Conservation (phyloP, 2,888 invertebrate species). For the Darwinula stevensoni region DNA sequence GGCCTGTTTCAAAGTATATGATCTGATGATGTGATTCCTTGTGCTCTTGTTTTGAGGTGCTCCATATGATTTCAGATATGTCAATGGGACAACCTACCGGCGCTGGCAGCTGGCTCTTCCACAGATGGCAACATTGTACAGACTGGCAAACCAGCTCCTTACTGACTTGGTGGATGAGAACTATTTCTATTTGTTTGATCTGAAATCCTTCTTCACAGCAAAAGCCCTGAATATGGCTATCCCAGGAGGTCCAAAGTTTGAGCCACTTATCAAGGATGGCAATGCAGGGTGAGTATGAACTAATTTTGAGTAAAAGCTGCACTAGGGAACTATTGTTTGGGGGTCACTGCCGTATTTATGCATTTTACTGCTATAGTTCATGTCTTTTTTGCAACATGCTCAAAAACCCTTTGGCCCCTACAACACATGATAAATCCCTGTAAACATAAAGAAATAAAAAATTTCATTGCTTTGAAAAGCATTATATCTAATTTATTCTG, state of each 20-base stretch:
- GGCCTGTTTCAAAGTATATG: not conserved
- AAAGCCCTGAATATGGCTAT: conserved; percentile 99
- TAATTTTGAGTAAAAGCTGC: no score
- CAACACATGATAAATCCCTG: no score
- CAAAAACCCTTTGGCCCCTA: no score
- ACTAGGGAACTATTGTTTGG: not conserved
- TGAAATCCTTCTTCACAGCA: conserved; percentile 97
- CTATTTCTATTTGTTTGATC: conserved; percentile 95
- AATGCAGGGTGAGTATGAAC: conserved; percentile 53
- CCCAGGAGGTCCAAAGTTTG: conserved; percentile 98
- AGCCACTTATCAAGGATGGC: conserved; percentile 91
- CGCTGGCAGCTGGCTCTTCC: conserved; percentile 87
- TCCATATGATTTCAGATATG: conserved; percentile 29
- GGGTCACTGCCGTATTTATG: not conserved
- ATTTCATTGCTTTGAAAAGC: no score
- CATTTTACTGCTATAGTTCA: no score
- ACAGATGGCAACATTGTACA: conserved; percentile 89
- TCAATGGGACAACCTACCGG: conserved; percentile 89
- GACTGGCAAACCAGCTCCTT: conserved; percentile 83
- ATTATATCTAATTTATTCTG: no score
- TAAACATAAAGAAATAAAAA: no score
- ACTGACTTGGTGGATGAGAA: conserved; percentile 95
- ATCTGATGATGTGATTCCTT: not conserved
- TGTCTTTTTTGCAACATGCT: no score
- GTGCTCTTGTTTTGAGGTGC: not conserved